Base-by-base conservation (phyloP, 1,140 invertebrate genomes). In the Chlorops oryzae region DNA sequence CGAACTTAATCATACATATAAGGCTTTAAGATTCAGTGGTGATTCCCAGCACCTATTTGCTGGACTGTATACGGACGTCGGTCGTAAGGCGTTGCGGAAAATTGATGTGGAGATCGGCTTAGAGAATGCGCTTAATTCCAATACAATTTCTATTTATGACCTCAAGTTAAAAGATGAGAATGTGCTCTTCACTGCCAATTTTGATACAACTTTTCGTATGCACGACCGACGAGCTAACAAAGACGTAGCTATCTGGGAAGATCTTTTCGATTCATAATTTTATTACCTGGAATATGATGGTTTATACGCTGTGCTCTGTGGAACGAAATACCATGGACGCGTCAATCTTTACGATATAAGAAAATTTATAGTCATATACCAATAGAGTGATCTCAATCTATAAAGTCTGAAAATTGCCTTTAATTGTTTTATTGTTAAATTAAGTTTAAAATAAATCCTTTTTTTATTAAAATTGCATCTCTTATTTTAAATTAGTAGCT, bases 291-390 rank as follows among this genome's bases (percentile, higher is more conserved):
- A 83, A 43, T 78, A 81, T 20, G 84, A 87, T 68, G 76, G 79
- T 47, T 62, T 74, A 15, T 75, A 80, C 59, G 78, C 76, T 1
- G 77, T 86, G 42, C 55, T 85, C 10, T 78, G 78, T 35, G 84
- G 84, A 24, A 78, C 80, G 6, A 75, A 81, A 43, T 73, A 75
- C 47, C 76, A 84, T 62, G 77, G 80, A 12, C 77, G 83, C 62
- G 75, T 80, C 18, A 77, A 81, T 51, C 65, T 86, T 1, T 87
- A 84, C 79, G 84, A 87, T 68, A 82, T 82, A 57, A n/a, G n/a
- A n/a, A n/a, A n/a, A n/a, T n/a, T n/a, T n/a, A n/a, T n/a, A n/a
- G n/a, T n/a, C n/a, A n/a, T n/a, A n/a, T n/a, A n/a, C n/a, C n/a
- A n/a, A n/a, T n/a, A n/a, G n/a, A n/a, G n/a, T n/a, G n/a, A n/a